Evolutionary conservation across 2,797 vertebrate species (phyloP).

Genomic region (Garrulus glandarius): DNA sequence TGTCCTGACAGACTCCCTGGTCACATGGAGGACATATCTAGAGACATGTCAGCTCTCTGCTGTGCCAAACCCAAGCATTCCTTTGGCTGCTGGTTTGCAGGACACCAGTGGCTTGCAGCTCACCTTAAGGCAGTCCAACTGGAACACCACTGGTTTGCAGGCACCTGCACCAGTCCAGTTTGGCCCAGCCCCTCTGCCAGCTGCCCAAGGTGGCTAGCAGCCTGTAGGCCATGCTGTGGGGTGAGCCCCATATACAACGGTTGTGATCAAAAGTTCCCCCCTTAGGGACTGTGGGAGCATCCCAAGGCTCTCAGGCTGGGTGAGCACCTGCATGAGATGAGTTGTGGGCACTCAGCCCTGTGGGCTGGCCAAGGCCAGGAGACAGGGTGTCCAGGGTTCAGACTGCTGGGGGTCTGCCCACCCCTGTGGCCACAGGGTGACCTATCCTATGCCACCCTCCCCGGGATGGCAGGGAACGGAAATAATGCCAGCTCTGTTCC

Average conservation of each 20-base stretch:
- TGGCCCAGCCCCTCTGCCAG: not conserved
- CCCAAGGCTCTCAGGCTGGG: not conserved
- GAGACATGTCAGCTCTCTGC: not conserved
- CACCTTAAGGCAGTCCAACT: not conserved
- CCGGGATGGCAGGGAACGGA: not conserved
- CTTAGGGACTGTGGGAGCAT: not conserved
- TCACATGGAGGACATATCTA: not conserved
- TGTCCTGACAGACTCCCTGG: not conserved
- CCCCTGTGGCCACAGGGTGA: accelerated
- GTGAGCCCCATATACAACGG: not conserved
- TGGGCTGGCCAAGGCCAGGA: not conserved
- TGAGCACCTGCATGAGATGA: not conserved
- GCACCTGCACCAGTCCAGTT: not conserved
- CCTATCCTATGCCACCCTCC: accelerated
- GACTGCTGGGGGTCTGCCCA: not conserved
- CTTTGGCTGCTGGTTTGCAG: not conserved
- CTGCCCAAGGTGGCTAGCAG: not conserved
- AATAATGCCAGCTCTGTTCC: slow-evolving; percentile 5
- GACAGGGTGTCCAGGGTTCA: not conserved
- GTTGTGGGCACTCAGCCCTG: not conserved
- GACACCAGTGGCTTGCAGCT: not conserved
- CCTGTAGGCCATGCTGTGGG: not conserved
- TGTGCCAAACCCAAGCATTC: not conserved
- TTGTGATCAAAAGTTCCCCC: not conserved
- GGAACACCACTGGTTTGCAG: not conserved